Evolutionary conservation across 2,888 invertebrate species (phyloP), one percentile per base, ranked within the genome.

Genomic region (Campoplex nolae): DNA sequence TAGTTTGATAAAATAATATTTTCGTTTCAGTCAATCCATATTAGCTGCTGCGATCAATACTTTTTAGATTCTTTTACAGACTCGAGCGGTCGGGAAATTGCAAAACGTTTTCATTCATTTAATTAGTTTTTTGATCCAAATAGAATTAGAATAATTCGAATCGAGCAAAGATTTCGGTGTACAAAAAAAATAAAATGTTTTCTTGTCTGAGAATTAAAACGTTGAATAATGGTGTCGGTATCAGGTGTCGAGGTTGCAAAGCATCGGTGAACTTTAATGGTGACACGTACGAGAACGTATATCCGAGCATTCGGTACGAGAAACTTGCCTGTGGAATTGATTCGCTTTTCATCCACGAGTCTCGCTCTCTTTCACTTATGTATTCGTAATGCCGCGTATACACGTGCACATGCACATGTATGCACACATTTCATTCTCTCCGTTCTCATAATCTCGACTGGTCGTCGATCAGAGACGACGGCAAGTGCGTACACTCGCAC

Each of bases 331-430:
- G 4, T 68, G 68, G 54, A 84, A 84, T 84, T 84, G 84, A 84
- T 84, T 84, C 74, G 84, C 79, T 74, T 84, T 84, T 67, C 38
- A 79, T 84, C 75, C 75, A 68, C 70, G 51, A 58, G 48, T 58
- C 38, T 73, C 51, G 73, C 71, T 75, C 45, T 75, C 58, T 75
- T 58, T n/a, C 65, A 68, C 67, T 68, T 8, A 3, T 56, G 28
- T 18, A 71, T 51, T 58, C 35, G 62, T 71, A 70, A 70, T 54
- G 35, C 51, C 13, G 42, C 7, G 42, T 9, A 42, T 3, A 9
- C 45, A 45, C 11, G 45, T 13, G 51, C 48, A 76, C 48, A 48
- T 51, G 54, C 48, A 76, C 48, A 48, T 51, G 54, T 67, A 67
- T 32, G 32, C 48, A 77, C 45, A 51, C 51, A 67, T 65, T 62